Base-by-base conservation (phyloP, 1,140 invertebrate species). In the Drosophila yakuba region DNA sequence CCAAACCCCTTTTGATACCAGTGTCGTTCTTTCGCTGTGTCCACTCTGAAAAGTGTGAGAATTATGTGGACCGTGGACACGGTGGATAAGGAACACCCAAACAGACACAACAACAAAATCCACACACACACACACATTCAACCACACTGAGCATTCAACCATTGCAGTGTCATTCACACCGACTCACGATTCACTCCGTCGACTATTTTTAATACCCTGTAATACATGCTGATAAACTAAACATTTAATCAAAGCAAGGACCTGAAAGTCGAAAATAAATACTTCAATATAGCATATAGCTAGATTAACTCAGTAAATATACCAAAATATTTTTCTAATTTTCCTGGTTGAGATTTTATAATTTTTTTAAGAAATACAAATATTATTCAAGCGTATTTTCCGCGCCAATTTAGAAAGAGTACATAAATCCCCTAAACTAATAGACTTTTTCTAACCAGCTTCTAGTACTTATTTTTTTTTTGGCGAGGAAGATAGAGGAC, bases 121-220 rank as follows among this genome's bases (percentile, higher is more conserved):
- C 35, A 36, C 17, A 25, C 64, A 38, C 58, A 38, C 58, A 61
- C 50, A 61, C 58, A 2, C 50, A 61, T 48, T 0, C 32, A 17
- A 17, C 17, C 17, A 15, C 36, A 48, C 66, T 68, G 38, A 64
- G 59, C 48, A 52, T 60, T 55, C 45, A 47, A 50, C 45, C 63
- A 54, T 52, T 68, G 74, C 80, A 60, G 63, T 89, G 83, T 88
- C 84, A 88, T 89, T 86, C 84, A 89, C 83, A 86, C 84, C 61
- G 69, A 61, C 69, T 45, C 56, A 73, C 25, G 50, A 58, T 61
- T 72, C 59, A 38, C 50, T 60, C 7, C n/a, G n/a, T 11, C 8
- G n/a, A 35, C 48, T 63, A 14, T n/a, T 36, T 64, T 63, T 0
- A 0, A 50, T 64, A 35, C 63, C 25, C 36, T 67, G 0, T 11